A percentile compares a stretch with the other conserved stretches of the same genome.
Conservation (phyloP, 2,888 invertebrate genomes). For the Dryocosmus kuriphilus region DNA sequence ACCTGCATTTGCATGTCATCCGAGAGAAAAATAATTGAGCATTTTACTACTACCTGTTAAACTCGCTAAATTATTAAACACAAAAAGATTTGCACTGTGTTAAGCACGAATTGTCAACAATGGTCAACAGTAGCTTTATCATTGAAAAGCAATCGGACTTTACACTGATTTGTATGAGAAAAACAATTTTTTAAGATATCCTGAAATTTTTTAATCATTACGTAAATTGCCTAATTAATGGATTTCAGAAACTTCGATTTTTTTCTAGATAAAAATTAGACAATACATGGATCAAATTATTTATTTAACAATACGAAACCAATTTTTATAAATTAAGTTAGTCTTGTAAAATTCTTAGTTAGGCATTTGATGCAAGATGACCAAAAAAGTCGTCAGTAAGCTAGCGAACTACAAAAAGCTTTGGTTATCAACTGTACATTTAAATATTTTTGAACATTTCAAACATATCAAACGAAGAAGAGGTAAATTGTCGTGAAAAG, state of each 20-base stretch:
- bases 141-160: not conserved
- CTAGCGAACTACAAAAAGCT: constrained; percentile 64
- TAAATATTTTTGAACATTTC: not conserved
- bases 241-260: too few species aligned
- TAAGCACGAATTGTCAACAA: constrained; percentile 5
- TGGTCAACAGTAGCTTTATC: not conserved
- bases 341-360: constrained; percentile 28
- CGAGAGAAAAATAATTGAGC: not conserved
- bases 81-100: not conserved
- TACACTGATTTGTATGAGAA: not conserved
- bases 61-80: constrained; percentile 10
- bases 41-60: too few species aligned
- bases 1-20: not conserved
- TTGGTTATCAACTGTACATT: not conserved
- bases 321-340: not conserved
- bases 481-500: constrained; percentile 69
- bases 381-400: constrained; percentile 69
- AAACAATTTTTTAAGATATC: not conserved
- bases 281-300: too few species aligned
- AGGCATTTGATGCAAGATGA: constrained; percentile 71
- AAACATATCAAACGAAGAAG: constrained; percentile 70
- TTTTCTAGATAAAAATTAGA: too few species aligned
- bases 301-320: too few species aligned
- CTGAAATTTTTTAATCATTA: not conserved
- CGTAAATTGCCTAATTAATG: too few species aligned